Conservation (phyloP, 2,113 vertebrate species). For the Ahaetulla prasina region DNA sequence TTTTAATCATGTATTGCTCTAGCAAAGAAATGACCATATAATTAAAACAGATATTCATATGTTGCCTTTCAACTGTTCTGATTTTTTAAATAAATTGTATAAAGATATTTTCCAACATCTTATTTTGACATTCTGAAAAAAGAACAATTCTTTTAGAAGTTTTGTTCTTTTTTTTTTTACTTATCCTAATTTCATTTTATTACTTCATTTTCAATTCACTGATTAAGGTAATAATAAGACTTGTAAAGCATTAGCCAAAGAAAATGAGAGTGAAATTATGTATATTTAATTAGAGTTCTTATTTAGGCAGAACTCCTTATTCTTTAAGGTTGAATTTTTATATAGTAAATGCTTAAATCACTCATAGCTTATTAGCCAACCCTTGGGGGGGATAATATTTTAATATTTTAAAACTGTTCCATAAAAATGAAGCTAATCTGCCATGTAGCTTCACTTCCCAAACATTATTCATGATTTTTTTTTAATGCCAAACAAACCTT, state of each 20-base stretch:
- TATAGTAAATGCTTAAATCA: slow-evolving; percentile 44
- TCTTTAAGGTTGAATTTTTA: slow-evolving; percentile 45
- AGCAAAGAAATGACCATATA: slow-evolving; percentile 54
- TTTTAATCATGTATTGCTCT: slow-evolving; percentile 58
- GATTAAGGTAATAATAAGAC: slow-evolving; percentile 65
- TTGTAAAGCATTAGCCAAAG: slow-evolving; percentile 57
- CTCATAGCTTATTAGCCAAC: slow-evolving; percentile 29
- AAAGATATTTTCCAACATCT: slow-evolving; percentile 52
- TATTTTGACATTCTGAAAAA: slow-evolving; percentile 61
- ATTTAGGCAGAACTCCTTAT: slow-evolving; percentile 47
- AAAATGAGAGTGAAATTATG: slow-evolving; percentile 64
- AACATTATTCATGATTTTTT: background rate
- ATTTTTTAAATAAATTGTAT: slow-evolving; percentile 61
- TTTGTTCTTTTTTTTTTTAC: slow-evolving; percentile 53
- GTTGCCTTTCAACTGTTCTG: slow-evolving; percentile 53
- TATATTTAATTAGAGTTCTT: slow-evolving; percentile 67
- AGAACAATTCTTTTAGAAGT: slow-evolving; percentile 53
- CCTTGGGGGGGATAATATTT: background rate
- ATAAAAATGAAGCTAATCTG: slow-evolving; percentile 15
- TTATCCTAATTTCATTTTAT: slow-evolving; percentile 68
- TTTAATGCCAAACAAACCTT: background rate
- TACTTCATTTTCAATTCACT: slow-evolving; percentile 62
- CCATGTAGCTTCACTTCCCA: slow-evolving; percentile 7
- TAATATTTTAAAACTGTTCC: slow-evolving; percentile 28
- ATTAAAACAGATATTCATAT: slow-evolving; percentile 55